Evolutionary conservation across 2,113 vertebrate genomes (phyloP).

Genomic region (Columba livia): DNA sequence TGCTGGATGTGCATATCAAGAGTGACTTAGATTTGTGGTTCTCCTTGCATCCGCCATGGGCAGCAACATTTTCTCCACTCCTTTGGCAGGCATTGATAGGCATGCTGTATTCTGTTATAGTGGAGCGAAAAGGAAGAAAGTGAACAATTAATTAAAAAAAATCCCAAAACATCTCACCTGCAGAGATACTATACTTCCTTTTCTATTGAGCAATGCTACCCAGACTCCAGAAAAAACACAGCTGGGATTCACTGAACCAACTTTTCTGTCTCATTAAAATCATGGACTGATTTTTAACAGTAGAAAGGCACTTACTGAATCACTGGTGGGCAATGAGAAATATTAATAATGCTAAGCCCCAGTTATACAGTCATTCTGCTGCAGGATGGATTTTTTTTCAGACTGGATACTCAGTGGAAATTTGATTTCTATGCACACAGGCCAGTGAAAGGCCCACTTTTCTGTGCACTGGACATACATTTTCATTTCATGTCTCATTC

Average conservation of each 20-base stretch:
- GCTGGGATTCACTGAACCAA: not conserved
- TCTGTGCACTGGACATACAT: not conserved
- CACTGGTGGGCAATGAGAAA: not conserved
- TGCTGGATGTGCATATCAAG: not conserved
- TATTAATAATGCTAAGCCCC: not conserved
- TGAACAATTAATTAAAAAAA: not conserved
- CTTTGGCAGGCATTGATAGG: not conserved
- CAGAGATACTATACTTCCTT: not conserved
- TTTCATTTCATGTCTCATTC: not conserved
- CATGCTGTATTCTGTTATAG: not conserved
- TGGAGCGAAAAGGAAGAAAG: not conserved
- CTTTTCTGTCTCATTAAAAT: conserved; percentile 25
- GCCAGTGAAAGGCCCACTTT: not conserved
- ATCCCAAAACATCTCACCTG: not conserved
- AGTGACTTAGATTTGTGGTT: not conserved
- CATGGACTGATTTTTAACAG: not conserved
- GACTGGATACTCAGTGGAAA: not conserved
- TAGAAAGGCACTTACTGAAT: not conserved
- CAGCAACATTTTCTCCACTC: not conserved
- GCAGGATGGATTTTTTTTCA: not conserved
- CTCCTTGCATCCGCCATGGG: not conserved
- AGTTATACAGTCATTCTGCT: not conserved
- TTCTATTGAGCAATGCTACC: not conserved
- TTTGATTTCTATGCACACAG: not conserved
- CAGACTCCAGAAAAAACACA: not conserved